Base-by-base conservation (phyloP, 2,888 invertebrate species). In the Dasysyrphus tricinctus region DNA sequence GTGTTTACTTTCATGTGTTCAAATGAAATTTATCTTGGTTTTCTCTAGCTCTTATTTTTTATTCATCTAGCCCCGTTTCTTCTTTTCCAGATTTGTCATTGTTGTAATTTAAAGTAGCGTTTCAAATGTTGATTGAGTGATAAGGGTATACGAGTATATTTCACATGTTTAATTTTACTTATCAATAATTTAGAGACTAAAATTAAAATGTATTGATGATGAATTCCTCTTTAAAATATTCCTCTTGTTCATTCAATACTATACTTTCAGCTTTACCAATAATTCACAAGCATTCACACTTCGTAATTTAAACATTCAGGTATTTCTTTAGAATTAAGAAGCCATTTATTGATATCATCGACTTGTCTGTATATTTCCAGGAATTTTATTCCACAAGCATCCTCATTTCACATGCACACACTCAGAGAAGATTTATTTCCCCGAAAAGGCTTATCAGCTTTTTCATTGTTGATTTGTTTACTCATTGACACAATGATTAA, bases 401-500 rank as follows among this genome's bases (percentile, higher is more conserved):
- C 51, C 78, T 86, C 85, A 78, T 81, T 70, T 12, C 32, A 54
- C 7, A n/a, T 54, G 29, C 54, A 24, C 24, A 24, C 54, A 80
- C 44, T 74, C 44, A 37, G 34, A 69, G 44, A 54, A 14, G 24
- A 24, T 2, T 24, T 11, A 47, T 56, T 86, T 86, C 74, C 39
- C 24, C 78, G 82, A 65, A 85, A 47, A 67, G 37, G 42, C 86
- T 86, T 82, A 86, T 86, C 86, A 37, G 14, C 44, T 39, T n/a
- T 16, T 32, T 78, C 59, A 74, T 59, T 81, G 69, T 61, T 74
- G 57, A 75, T 75, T 74, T 80, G 72, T 61, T 73, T 37, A 49
- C 78, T 54, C 51, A 16, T 54, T 78, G 86, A 82, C 86, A 86
- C 12, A 65, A 79, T 86, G 86, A 86, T 86, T 82, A 86, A 86